A percentile compares a stretch with the other conserved stretches of the same genome.
Conservation (phyloP, 1,140 invertebrate genomes). For the Drosophila cardini region DNA sequence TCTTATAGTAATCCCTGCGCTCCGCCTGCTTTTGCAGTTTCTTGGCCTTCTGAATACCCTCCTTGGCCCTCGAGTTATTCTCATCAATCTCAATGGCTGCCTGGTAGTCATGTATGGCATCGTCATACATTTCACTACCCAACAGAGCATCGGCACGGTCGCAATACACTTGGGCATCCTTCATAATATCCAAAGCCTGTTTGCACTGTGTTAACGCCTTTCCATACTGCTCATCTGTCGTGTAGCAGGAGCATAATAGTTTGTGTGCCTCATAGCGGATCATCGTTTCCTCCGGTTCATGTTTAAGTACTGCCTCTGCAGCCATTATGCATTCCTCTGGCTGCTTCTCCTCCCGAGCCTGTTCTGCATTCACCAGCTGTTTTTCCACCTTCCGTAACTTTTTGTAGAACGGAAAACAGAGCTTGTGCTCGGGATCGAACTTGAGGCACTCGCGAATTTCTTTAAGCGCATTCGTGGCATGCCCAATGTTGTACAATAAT, state of each 20-base stretch:
- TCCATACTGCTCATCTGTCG: slow-evolving; percentile 88
- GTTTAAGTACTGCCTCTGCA: slow-evolving; percentile 88
- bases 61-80: slow-evolving; percentile 92
- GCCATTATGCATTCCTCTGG: slow-evolving; percentile 91
- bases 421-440: slow-evolving; percentile 98
- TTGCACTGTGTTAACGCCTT: slow-evolving; percentile 91
- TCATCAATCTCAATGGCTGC: slow-evolving; percentile 94
- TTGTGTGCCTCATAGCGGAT: slow-evolving; percentile 91
- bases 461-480: slow-evolving; percentile 95
- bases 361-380: slow-evolving; percentile 90
- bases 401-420: slow-evolving; percentile 98
- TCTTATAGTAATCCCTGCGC: slow-evolving; percentile 99
- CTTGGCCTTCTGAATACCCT: slow-evolving; percentile 95
- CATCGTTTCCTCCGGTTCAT: slow-evolving; percentile 89
- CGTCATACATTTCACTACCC: slow-evolving; percentile 95
- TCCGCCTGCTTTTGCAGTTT: slow-evolving; percentile 97
- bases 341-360: slow-evolving; percentile 88
- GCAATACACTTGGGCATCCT: slow-evolving; percentile 92
- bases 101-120: slow-evolving; percentile 95
- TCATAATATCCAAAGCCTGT: slow-evolving; percentile 91
- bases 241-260: slow-evolving; percentile 90
- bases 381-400: slow-evolving; percentile 98
- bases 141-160: slow-evolving; percentile 97
- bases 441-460: slow-evolving; percentile 99
- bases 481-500: slow-evolving; percentile 95